A percentile compares a stretch with the other conserved stretches of the same genome.
These are phyloP conservation scores for Coenonympha arcania DNA, from an alignment of 2,888 invertebrate species.

Conservation along the genomic window DNA sequence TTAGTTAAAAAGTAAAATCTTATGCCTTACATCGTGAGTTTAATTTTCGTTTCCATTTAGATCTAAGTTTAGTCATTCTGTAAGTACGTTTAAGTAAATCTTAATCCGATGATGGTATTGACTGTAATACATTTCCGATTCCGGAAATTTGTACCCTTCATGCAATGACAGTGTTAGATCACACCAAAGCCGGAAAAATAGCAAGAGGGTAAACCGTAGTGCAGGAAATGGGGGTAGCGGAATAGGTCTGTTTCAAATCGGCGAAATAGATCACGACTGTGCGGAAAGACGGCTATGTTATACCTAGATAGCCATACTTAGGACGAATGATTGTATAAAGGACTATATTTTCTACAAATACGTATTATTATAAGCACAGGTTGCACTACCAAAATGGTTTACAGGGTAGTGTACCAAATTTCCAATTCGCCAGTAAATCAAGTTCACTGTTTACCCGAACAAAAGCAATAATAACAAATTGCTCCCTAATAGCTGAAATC, in stretches of 20 bases:
- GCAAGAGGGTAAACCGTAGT: slow-evolving; percentile 7
- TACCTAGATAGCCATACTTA: not conserved
- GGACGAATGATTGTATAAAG: too few relatives aligned
- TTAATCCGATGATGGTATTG: not conserved
- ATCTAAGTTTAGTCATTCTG: too few relatives aligned
- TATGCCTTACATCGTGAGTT: too few relatives aligned
- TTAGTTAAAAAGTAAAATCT: too few relatives aligned
- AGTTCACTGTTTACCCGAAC: slow-evolving; percentile 21
- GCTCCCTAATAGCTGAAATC: slow-evolving; percentile 25
- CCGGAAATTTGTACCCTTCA: slow-evolving; percentile 8
- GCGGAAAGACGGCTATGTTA: not conserved
- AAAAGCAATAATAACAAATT: slow-evolving; percentile 27
- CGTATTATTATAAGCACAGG: too few relatives aligned
- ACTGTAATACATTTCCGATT: not conserved
- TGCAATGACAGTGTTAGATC: slow-evolving; percentile 10
- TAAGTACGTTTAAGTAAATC: not conserved
- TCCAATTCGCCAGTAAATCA: slow-evolving; percentile 1
- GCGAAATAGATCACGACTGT: not conserved
- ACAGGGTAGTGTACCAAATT: not conserved
- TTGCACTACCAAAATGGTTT: not conserved
- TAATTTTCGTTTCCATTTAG: too few relatives aligned
- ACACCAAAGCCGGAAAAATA: slow-evolving; percentile 5
- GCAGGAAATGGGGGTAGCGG: not conserved
- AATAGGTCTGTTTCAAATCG: slow-evolving; percentile 2
- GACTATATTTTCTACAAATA: too few relatives aligned